phyloP scores from a whole-genome alignment of 2,113 vertebrate species.

The Corythoichthys intestinalis region DNA sequence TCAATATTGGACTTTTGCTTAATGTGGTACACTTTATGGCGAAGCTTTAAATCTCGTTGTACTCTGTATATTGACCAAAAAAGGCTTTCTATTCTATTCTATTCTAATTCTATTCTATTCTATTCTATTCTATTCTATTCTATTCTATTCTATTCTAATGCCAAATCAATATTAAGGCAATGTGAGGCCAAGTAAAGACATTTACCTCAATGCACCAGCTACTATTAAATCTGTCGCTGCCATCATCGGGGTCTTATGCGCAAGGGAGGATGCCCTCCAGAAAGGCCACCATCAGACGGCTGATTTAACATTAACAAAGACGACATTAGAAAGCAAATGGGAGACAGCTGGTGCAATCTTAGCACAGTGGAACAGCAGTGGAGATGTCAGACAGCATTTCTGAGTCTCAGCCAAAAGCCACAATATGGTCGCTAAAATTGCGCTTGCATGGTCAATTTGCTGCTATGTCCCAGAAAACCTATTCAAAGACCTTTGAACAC shows the following conservation, averaged over 20 bases:
- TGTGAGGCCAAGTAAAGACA: not conserved
- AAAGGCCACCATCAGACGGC: slow-evolving; percentile 57
- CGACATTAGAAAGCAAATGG: slow-evolving; percentile 67
- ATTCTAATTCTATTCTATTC: no score
- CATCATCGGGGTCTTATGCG: slow-evolving; percentile 25
- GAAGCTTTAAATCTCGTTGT: no score
- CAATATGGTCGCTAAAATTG: slow-evolving; percentile 69
- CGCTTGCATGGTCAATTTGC: slow-evolving; percentile 58
- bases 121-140: no score
- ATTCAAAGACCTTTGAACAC: slow-evolving; percentile 27
- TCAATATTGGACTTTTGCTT: no score
- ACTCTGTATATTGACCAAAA: no score
- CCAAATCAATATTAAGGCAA: not conserved
- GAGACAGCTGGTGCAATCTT: slow-evolving; percentile 68
- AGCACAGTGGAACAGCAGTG: slow-evolving; percentile 58
- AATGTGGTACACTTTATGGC: no score
- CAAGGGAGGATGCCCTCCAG: slow-evolving; percentile 57
- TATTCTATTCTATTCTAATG: not conserved
- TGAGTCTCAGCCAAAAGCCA: slow-evolving; percentile 66
- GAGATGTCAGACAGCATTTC: slow-evolving; percentile 68
- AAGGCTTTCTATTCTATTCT: no score
- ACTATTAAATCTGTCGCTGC: not conserved
- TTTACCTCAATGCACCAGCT: not conserved
- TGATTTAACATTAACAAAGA: slow-evolving; percentile 69
- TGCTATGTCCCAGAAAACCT: slow-evolving; percentile 34